A percentile compares a stretch with the other conserved stretches of the same genome.
These are phyloP conservation scores for Neodiprion lecontei DNA, from an alignment of 1,140 invertebrate species.

Conservation along the genomic window DNA sequence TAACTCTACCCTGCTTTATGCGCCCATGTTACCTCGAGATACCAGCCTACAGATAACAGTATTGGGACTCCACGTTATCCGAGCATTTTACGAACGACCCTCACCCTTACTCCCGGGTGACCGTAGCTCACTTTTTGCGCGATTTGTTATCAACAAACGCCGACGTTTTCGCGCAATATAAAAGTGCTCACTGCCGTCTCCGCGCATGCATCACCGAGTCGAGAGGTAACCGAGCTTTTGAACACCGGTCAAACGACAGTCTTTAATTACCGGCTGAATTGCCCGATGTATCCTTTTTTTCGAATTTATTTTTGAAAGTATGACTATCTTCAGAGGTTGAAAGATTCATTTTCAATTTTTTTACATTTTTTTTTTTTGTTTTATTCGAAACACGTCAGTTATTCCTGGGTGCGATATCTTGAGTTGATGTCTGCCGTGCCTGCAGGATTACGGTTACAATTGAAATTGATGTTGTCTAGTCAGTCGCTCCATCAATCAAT, in stretches of 20 bases:
- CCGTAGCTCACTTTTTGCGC: slow-evolving; percentile 6
- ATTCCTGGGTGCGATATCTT: neutral
- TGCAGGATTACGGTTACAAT: slow-evolving; percentile 5
- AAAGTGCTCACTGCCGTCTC: neutral
- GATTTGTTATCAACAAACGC: neutral
- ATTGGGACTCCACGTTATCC: slow-evolving; percentile 1
- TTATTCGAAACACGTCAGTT: slow-evolving; percentile 1
- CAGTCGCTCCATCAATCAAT: slow-evolving; percentile 4
- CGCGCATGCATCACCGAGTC: neutral
- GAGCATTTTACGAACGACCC: slow-evolving; percentile 3
- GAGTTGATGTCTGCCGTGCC: neutral
- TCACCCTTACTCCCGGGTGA: neutral
- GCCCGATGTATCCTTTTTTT: neutral
- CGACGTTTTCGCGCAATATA: neutral
- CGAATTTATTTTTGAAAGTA: neutral
- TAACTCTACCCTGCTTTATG: slow-evolving; percentile 7
- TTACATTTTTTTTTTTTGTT: neutral
- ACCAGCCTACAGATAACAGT: slow-evolving; percentile 2
- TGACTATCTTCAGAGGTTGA: neutral
- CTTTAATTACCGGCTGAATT: neutral
- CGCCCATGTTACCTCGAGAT: slow-evolving; percentile 6
- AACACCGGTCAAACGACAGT: slow-evolving; percentile 1
- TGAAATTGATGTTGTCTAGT: slow-evolving; percentile 7
- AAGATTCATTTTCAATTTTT: neutral
- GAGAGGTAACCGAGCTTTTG: neutral